These are phyloP conservation scores for Bombus balteatus DNA, from an alignment of 1,140 invertebrate species.

Conservation along the genomic window DNA sequence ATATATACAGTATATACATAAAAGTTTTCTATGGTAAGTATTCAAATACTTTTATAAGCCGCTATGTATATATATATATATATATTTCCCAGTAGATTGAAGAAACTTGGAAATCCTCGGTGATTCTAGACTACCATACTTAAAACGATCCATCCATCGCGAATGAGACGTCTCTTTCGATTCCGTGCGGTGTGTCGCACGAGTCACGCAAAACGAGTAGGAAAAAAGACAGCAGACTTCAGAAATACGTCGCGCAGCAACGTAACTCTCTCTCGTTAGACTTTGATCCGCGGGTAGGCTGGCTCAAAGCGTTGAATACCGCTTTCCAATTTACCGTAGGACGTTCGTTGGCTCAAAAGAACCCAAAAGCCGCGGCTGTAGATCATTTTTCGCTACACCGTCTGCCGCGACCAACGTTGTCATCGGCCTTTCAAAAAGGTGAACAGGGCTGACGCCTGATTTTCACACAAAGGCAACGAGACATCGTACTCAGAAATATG, in stretches of 20 bases:
- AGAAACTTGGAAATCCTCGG: not conserved
- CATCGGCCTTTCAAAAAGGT: constrained; percentile 10
- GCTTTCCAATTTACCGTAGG: constrained; percentile 40
- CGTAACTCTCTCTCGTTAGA: constrained; percentile 6
- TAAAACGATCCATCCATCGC: not conserved
- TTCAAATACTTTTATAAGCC: too few species aligned
- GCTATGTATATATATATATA: too few species aligned
- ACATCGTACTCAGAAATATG: not conserved
- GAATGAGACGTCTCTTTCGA: not conserved
- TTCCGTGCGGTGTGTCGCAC: not conserved
- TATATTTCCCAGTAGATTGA: not conserved
- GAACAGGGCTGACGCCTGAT: not conserved
- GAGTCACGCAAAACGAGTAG: not conserved
- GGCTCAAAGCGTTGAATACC: constrained; percentile 20
- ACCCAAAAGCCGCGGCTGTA: not conserved
- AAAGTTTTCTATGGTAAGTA: too few species aligned
- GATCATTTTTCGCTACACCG: constrained; percentile 19
- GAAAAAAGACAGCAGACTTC: too few species aligned
- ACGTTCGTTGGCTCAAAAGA: constrained; percentile 21
- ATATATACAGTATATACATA: too few species aligned
- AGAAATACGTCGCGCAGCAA: not conserved
- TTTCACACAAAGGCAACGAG: not conserved
- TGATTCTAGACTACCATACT: not conserved
- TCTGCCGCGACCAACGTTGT: constrained; percentile 1
- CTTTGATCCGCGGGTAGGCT: constrained; percentile 25